Conservation (phyloP, 2,113 vertebrate species). For the Ranitomeya variabilis region DNA sequence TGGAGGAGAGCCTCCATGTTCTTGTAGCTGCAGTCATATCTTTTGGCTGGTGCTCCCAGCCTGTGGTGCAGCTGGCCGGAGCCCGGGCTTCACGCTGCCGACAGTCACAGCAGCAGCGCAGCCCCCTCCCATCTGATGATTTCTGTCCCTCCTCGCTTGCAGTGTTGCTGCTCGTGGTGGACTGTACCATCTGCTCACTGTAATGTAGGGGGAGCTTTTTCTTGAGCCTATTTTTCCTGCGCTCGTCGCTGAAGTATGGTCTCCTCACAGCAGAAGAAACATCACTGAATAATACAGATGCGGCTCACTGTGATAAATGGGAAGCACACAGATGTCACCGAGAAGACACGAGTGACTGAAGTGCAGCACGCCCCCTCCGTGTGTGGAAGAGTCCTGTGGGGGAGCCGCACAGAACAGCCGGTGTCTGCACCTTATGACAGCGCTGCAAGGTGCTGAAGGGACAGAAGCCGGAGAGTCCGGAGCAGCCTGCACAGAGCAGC, state of each 20-base stretch:
- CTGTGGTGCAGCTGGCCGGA: too few species aligned
- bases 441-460: slow-evolving; percentile 44
- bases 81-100: too few species aligned
- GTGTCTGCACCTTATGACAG: slow-evolving; percentile 45
- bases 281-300: too few species aligned
- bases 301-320: not conserved
- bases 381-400: not conserved
- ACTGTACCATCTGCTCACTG: slow-evolving; percentile 18
- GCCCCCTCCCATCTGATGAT: slow-evolving; percentile 11
- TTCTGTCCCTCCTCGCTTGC: slow-evolving; percentile 57
- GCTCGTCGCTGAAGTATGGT: not conserved
- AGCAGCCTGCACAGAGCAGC: not conserved
- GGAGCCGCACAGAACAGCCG: slow-evolving; percentile 34
- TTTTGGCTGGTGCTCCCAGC: too few species aligned
- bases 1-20: too few species aligned
- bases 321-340: too few species aligned
- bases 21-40: too few species aligned
- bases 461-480: not conserved
- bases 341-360: accelerated
- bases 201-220: not conserved
- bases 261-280: not conserved
- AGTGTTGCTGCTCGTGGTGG: slow-evolving; percentile 41
- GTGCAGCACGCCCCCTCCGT: not conserved
- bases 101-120: not conserved
- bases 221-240: not conserved